Conservation (phyloP, 2,797 vertebrate species). For the Acanthornis magna region DNA sequence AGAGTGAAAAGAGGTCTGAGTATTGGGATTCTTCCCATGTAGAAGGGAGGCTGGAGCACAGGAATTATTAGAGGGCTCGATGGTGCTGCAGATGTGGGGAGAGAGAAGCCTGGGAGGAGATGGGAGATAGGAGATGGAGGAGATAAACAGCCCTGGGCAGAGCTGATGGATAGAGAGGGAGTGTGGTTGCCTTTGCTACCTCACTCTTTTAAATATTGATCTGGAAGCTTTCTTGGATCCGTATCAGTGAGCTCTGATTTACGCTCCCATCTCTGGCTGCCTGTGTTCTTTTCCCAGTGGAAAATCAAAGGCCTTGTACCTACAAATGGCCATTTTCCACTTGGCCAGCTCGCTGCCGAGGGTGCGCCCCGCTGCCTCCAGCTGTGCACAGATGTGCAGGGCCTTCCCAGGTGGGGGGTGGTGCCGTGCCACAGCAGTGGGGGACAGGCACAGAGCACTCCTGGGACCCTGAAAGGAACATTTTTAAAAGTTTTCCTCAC, state of each 20-base stretch:
- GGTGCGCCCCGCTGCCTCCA: not conserved
- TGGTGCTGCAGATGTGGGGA: constrained; percentile 5
- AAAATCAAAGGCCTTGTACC: constrained; percentile 21
- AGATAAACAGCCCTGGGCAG: not conserved
- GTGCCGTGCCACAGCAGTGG: not conserved
- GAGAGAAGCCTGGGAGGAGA: not conserved
- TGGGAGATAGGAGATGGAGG: not conserved
- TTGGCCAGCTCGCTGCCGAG: not conserved
- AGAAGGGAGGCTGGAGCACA: not conserved
- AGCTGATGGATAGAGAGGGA: not conserved
- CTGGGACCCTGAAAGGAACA: not conserved
- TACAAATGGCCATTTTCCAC: constrained; percentile 45
- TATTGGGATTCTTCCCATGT: not conserved
- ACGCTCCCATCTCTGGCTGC: not conserved
- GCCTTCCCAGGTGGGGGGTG: not conserved
- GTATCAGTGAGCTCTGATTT: constrained; percentile 4
- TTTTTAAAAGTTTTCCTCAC: not conserved
- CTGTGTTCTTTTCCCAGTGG: not conserved
- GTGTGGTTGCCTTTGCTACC: not conserved
- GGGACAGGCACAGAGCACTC: not conserved
- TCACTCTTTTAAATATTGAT: constrained; percentile 34
- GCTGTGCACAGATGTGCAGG: constrained; percentile 9
- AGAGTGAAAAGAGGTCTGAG: not conserved
- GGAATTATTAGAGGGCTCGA: not conserved
- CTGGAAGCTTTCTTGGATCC: not conserved